Conservation (phyloP, 1,140 invertebrate species). For the Archegozetes longisetosus region DNA sequence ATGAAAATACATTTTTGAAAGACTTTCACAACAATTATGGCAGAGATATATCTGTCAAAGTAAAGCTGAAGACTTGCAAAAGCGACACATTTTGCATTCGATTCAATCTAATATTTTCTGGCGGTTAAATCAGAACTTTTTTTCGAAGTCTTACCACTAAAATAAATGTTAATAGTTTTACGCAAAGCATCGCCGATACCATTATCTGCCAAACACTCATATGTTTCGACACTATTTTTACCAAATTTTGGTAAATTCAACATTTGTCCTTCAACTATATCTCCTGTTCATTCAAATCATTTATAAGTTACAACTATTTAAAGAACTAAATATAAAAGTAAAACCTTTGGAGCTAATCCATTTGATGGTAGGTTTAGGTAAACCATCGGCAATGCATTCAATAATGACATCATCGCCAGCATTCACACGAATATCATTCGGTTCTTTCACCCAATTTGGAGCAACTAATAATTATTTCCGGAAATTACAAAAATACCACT, state of each 20-base stretch:
- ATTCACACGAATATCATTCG: conserved; percentile 62
- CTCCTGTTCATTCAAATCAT: conserved; percentile 8
- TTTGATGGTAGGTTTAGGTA: conserved; percentile 63
- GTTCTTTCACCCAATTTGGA: conserved; percentile 75
- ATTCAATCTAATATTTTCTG: too few relatives aligned
- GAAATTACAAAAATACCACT: background rate
- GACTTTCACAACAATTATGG: too few relatives aligned
- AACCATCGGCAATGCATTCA: conserved; percentile 74
- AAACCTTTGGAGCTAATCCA: conserved; percentile 38
- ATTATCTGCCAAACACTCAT: conserved; percentile 16
- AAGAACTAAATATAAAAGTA: conserved; percentile 4
- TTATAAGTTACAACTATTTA: conserved; percentile 8
- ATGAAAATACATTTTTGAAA: too few relatives aligned
- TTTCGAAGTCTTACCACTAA: conserved; percentile 12
- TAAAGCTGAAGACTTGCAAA: too few relatives aligned
- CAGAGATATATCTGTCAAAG: too few relatives aligned
- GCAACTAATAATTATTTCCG: background rate
- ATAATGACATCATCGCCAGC: conserved; percentile 61
- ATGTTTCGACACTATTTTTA: conserved; percentile 9
- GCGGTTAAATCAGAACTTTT: too few relatives aligned
- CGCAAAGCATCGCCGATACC: conserved; percentile 11
- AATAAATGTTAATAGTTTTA: conserved; percentile 14
- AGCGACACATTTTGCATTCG: too few relatives aligned
- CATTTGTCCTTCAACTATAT: conserved; percentile 6
- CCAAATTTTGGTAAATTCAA: conserved; percentile 9